Conservation (phyloP, 2,797 vertebrate genomes). For the Lagodon rhomboides region DNA sequence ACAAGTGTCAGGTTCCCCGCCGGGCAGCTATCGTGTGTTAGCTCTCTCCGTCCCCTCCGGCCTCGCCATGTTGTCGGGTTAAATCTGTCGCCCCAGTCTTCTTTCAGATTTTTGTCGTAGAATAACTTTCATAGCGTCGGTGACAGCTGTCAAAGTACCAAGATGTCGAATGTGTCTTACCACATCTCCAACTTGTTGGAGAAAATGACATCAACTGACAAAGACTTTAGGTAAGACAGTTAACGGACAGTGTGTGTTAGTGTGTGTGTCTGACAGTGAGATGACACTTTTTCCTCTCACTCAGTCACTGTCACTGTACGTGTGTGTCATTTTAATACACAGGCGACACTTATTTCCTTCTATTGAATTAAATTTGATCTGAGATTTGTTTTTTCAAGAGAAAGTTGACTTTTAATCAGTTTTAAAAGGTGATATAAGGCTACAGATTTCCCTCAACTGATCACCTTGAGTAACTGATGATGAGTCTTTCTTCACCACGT, state of each 20-base stretch:
- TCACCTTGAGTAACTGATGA: neutral
- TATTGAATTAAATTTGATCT: too few species aligned
- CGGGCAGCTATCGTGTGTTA: conserved; percentile 34
- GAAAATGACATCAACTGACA: conserved; percentile 98
- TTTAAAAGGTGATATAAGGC: neutral
- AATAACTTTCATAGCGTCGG: neutral
- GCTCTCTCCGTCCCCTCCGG: conserved; percentile 17
- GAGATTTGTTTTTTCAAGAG: too few species aligned
- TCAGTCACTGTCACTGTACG: neutral
- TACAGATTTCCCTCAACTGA: neutral
- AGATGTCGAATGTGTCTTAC: conserved; percentile 91
- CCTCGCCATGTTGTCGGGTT: conserved; percentile 77
- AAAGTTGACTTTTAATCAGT: neutral
- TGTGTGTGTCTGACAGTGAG: conserved; percentile 46
- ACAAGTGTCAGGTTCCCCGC: conserved; percentile 78
- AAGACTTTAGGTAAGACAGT: conserved; percentile 93
- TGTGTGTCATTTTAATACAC: neutral
- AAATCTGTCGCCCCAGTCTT: conserved; percentile 45
- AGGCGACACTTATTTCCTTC: neutral
- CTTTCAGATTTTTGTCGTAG: neutral
- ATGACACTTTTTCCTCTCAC: conserved; percentile 53
- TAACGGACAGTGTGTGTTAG: neutral
- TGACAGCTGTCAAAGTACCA: conserved; percentile 36
- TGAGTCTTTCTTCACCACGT: neutral
- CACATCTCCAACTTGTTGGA: conserved; percentile 96